Conservation (phyloP, 2,113 vertebrate genomes). For the Lamprologus ornatipinnis region DNA sequence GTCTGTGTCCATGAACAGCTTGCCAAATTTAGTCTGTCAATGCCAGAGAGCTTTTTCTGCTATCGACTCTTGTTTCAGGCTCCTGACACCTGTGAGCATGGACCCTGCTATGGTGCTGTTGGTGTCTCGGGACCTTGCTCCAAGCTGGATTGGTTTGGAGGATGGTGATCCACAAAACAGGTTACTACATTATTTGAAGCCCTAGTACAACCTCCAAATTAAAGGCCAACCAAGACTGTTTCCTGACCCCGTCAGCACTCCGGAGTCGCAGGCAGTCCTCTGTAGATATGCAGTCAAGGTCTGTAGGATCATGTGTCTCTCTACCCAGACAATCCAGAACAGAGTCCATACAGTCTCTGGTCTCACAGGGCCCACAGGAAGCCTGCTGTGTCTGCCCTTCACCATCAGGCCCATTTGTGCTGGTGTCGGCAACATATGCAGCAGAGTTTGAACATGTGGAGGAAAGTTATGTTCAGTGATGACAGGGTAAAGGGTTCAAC, state of each 20-base stretch:
- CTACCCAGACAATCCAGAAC: neutral
- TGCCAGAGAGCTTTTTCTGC: neutral
- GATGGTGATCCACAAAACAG: neutral
- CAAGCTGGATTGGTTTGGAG: neutral
- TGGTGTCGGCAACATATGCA: neutral
- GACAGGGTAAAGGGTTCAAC: neutral
- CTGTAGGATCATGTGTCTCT: neutral
- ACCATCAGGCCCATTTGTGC: neutral
- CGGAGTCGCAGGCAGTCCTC: neutral
- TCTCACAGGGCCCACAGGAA: neutral
- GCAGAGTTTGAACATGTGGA: neutral
- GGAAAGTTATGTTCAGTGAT: neutral
- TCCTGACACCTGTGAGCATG: neutral
- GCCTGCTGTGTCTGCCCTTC: neutral
- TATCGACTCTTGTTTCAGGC: neutral
- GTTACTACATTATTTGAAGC: neutral
- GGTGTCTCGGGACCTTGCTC: neutral
- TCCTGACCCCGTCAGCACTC: neutral
- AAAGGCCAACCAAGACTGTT: neutral
- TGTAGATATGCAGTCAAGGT: neutral
- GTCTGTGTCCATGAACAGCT: neutral
- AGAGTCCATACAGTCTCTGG: neutral
- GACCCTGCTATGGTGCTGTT: neutral
- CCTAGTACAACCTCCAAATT: neutral
- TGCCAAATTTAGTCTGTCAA: neutral